Evolutionary conservation across 1,140 invertebrate species (phyloP).

Genomic region (Andrena cerasifolii): DNA sequence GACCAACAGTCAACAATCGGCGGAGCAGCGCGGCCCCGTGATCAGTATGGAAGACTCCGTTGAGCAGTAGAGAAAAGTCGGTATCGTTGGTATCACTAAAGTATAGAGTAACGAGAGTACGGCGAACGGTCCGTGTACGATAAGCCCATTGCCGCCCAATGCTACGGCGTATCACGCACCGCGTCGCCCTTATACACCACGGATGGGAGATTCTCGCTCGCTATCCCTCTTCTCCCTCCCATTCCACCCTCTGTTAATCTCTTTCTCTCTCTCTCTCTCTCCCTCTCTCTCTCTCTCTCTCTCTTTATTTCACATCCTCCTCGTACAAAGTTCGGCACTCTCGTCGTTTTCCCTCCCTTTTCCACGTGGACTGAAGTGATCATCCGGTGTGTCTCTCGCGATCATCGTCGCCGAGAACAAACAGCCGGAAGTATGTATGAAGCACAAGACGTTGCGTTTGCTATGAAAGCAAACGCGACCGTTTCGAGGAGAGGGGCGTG

Average conservation of each 20-base stretch:
- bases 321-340: neutral
- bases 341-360: neutral
- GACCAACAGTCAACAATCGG: conserved; percentile 65
- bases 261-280: neutral
- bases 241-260: neutral
- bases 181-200: conserved; percentile 36
- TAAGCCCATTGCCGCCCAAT: conserved; percentile 58
- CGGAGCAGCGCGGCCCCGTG: conserved; percentile 74
- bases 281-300: neutral
- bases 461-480: conserved; percentile 45
- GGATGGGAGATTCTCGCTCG: conserved; percentile 26
- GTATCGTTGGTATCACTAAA: conserved; percentile 66
- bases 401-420: neutral
- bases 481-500: conserved; percentile 27
- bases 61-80: conserved; percentile 77
- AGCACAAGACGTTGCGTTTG: conserved; percentile 2
- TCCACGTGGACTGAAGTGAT: neutral
- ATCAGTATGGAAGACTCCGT: conserved; percentile 80
- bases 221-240: too few species aligned
- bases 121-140: conserved; percentile 51
- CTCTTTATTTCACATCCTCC: neutral
- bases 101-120: conserved; percentile 59
- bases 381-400: conserved; percentile 1
- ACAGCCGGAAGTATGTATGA: conserved; percentile 28
- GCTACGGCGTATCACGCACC: conserved; percentile 34